phyloP scores from a whole-genome alignment of 2,797 vertebrate genomes.

The Pangasius mekongensis region DNA sequence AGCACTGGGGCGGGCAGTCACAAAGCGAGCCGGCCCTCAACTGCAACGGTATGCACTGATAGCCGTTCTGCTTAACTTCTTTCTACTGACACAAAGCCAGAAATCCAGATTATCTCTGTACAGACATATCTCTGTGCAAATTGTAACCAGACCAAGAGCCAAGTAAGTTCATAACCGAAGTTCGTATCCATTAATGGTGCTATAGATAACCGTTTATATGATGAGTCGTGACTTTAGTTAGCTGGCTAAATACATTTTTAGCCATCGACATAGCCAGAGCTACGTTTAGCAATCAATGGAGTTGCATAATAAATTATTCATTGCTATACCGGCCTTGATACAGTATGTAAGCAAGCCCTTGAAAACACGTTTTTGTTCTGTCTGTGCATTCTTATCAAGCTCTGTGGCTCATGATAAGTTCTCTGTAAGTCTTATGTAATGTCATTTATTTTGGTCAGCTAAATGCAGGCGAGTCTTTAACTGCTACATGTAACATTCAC shows the following conservation, averaged over 20 bases:
- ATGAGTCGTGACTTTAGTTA: neutral
- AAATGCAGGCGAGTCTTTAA: too few species aligned
- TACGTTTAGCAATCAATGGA: neutral
- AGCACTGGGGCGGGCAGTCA: constrained; percentile 86
- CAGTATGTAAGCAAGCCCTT: neutral
- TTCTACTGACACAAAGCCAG: neutral
- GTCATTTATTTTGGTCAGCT: neutral
- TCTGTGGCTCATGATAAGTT: neutral
- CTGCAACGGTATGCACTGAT: constrained; percentile 69
- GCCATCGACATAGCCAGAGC: neutral
- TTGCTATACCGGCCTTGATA: neutral
- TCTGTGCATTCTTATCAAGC: neutral
- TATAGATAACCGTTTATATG: neutral
- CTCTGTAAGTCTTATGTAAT: neutral
- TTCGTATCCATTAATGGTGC: neutral
- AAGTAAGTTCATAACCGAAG: neutral
- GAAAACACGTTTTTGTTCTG: neutral
- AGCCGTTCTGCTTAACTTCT: neutral
- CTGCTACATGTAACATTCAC: neutral
- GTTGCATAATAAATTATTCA: neutral
- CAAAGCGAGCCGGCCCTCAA: constrained; percentile 84
- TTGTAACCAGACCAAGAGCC: neutral
- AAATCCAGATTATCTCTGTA: neutral
- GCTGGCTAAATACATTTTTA: neutral
- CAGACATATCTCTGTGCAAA: neutral